These are phyloP conservation scores for Drosophila biarmipes DNA, from an alignment of 1,140 invertebrate species.

Conservation along the genomic window DNA sequence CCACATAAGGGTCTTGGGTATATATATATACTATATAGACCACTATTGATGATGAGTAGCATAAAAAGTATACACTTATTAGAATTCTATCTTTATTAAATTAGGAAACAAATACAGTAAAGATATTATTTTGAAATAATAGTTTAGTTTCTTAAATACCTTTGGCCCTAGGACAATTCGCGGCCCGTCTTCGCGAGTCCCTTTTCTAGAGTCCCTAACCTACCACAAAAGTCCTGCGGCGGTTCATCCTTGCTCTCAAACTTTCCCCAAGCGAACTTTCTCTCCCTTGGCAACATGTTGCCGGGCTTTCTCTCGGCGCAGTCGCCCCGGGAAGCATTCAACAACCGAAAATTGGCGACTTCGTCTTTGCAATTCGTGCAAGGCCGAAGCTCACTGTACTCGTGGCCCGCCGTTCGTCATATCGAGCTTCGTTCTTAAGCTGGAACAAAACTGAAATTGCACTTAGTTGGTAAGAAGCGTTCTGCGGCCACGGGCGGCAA, in stretches of 20 bases:
- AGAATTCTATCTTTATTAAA: too few relatives aligned
- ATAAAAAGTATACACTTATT: too few relatives aligned
- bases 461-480: constrained; percentile 78
- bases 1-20: too few relatives aligned
- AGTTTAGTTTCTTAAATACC: background rate
- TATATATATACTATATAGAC: background rate
- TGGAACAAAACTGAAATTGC: constrained; percentile 77
- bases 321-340: constrained; percentile 16
- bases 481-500: constrained; percentile 74
- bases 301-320: constrained; percentile 27
- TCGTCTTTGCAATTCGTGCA: constrained; percentile 4
- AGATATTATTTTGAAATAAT: background rate
- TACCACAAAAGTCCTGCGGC: constrained; percentile 32
- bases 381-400: constrained; percentile 31
- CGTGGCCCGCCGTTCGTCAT: constrained; percentile 6
- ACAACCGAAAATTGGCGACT: constrained; percentile 10
- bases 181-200: background rate
- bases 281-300: constrained; percentile 58
- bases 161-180: constrained; percentile 27
- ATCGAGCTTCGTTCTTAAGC: constrained; percentile 62
- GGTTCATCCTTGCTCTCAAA: background rate
- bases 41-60: too few relatives aligned
- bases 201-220: constrained; percentile 30
- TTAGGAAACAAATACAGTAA: too few relatives aligned
- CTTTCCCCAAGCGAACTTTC: background rate